Base-by-base conservation (phyloP, 2,888 invertebrate genomes). In the Drosophila testacea region DNA sequence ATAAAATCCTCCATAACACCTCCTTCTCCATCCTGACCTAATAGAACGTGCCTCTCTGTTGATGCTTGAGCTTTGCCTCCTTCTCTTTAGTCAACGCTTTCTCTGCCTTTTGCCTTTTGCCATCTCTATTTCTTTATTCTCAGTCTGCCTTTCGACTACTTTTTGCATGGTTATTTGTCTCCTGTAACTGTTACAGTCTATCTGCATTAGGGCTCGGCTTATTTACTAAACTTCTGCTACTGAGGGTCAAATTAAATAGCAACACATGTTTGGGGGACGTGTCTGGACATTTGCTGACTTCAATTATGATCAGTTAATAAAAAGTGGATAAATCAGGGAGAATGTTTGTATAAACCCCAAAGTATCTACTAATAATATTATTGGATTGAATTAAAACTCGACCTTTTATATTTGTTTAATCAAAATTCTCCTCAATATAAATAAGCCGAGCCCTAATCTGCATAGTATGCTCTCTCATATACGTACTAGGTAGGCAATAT, bases 51-150 rank as follows among this genome's bases (percentile, higher is more conserved):
- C 74, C 50, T 61, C 63, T 69, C 69, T 79, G 79, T 50, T 77
- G 76, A 77, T 74, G 79, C 79, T 74, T 79, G 75, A 77, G 79
- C 77, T 77, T 77, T 77, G 66, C 69, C 54, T 52, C 46, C 65
- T 65, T 44, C 34, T 34, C 36, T 50, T 34, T 48, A 32, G 16
- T 48, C 48, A 16, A 16, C 16, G 44, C 57, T 27, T 16, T 52
- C 7, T 10, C 57, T 41, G 30, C 11, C 16, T n/a, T 10, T 52
- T 44, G 28, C 13, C 13, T n/a, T 11, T n/a, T 30, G 56, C 36
- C 34, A 13, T 13, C 50, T 39, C 39, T 32, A 32, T 32, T 9
- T 32, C 32, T 32, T 39, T 16, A 32, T 36, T 28, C 51, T 27
- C 4, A 9, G 36, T 22, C 6, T 30, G 46, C 28, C 36, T 47